A percentile compares a stretch with the other conserved stretches of the same genome.
phyloP scores from a whole-genome alignment of 1,140 invertebrate species.

The Augochlora pura region DNA sequence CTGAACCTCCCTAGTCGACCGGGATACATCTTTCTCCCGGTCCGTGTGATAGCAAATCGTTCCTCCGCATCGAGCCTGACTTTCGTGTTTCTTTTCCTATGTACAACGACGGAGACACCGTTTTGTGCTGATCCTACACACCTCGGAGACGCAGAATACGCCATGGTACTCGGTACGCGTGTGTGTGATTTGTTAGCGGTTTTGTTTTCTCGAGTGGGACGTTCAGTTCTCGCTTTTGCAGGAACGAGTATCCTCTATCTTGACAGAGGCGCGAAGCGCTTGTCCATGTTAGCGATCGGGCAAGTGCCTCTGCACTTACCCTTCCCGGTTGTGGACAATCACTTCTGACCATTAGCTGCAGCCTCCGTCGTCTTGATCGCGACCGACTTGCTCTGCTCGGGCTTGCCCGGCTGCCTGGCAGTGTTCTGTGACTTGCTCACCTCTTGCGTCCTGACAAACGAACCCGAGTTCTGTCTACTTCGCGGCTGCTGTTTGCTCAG shows the following conservation, averaged over 20 bases:
- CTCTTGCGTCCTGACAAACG: constrained; percentile 66
- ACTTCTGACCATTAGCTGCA: constrained; percentile 45
- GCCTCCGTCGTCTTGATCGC: constrained; percentile 36
- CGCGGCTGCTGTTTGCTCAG: constrained; percentile 62
- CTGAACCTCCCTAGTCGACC: neutral
- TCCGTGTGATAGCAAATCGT: neutral
- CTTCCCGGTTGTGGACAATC: neutral
- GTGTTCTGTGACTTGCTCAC: constrained; percentile 53
- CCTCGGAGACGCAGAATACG: too few relatives aligned
- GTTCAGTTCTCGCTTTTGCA: neutral
- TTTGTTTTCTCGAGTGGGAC: neutral
- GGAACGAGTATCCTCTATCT: constrained; percentile 10
- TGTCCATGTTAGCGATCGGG: constrained; percentile 21
- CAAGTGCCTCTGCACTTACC: constrained; percentile 38
- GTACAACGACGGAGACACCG: constrained; percentile 2
- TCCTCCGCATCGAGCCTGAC: neutral
- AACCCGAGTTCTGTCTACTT: constrained; percentile 71
- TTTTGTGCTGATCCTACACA: neutral
- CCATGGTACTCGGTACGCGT: neutral
- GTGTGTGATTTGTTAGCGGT: neutral
- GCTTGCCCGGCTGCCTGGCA: constrained; percentile 49
- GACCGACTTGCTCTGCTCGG: constrained; percentile 45
- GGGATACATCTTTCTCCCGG: too few relatives aligned
- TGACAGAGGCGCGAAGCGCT: neutral
- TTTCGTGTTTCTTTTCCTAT: neutral